Evolutionary conservation across 2,888 invertebrate genomes (phyloP), one percentile per base, ranked within the genome.

Genomic region (Phasia obesa): DNA sequence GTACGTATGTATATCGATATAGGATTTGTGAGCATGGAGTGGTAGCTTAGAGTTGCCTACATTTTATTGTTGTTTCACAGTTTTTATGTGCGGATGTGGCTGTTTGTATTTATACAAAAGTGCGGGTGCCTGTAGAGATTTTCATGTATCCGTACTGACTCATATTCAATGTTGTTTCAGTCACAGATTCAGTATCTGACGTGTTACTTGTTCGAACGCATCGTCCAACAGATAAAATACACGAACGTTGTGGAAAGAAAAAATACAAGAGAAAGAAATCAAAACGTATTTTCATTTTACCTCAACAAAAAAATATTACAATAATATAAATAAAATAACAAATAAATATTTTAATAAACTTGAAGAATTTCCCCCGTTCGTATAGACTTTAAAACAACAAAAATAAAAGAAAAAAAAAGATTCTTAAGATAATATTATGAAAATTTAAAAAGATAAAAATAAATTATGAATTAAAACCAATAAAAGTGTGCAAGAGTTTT

Each of bases 151-250:
- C 75, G 73, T 81, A 81, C 84, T 88, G 88, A 88, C 87, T 88
- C 89, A 90, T 90, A 87, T 88, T 88, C 87, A 88, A 87, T 90
- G 90, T 90, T 90, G 90, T 90, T 90, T 90, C 91, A 90, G 90
- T 89, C 89, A 90, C 89, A 90, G 90, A 90, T 90, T 91, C 90
- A 91, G 91, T 91, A 89, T 90, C 89, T 89, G 89, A 90, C 91
- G 91, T 90, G 91, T 90, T 90, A 89, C 90, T 90, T 90, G 86
- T 86, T 87, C 87, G 90, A 90, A 87, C 90, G 90, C 91, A 89
- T 88, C 87, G 86, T 82, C 87, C 87, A 69, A 77, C 82, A 76
- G 53, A 79, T 71, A 79, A 17, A 73, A 51, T n/a, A 80, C 47
- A 73, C 51, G 47, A 53, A 60, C 11, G 53, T 44, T n/a, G 27